A percentile compares a stretch with the other conserved stretches of the same genome.
phyloP scores from a whole-genome alignment of 2,888 invertebrate genomes.

The Lycia hirtaria region DNA sequence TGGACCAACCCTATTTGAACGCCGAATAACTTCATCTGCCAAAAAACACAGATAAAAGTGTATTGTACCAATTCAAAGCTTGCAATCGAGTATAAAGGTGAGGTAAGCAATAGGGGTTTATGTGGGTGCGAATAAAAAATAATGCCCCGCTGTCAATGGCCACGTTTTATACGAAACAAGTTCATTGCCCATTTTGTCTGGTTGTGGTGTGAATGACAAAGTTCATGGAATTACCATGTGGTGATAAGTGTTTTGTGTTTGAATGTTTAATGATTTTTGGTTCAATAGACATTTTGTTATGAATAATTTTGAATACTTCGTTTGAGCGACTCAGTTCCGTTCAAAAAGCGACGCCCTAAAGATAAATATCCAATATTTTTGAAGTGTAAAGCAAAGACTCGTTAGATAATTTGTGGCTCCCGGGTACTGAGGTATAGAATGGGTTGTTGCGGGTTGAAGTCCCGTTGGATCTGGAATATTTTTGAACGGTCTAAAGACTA shows the following conservation, averaged over 20 bases:
- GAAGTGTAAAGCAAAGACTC: too few relatives aligned
- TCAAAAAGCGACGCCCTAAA: too few relatives aligned
- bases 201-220: slow-evolving; percentile 16
- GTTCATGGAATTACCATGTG: slow-evolving; percentile 5
- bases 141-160: slow-evolving; percentile 21
- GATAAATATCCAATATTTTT: too few relatives aligned
- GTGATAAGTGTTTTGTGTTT: background rate
- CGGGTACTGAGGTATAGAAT: too few relatives aligned
- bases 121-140: slow-evolving; percentile 20
- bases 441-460: too few relatives aligned
- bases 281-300: background rate
- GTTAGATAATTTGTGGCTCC: too few relatives aligned
- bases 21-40: slow-evolving; percentile 11
- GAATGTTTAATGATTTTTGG: background rate
- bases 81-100: slow-evolving; percentile 10
- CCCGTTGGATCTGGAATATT: too few relatives aligned
- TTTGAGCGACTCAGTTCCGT: background rate
- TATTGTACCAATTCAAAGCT: slow-evolving; percentile 9
- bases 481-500: too few relatives aligned
- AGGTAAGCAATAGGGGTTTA: slow-evolving; percentile 18
- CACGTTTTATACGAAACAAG: slow-evolving; percentile 26
- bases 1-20: background rate
- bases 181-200: slow-evolving; percentile 29
- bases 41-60: slow-evolving; percentile 13
- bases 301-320: too few relatives aligned